Conservation (phyloP, 2,797 vertebrate genomes). For the Myiotriccus ornatus region DNA sequence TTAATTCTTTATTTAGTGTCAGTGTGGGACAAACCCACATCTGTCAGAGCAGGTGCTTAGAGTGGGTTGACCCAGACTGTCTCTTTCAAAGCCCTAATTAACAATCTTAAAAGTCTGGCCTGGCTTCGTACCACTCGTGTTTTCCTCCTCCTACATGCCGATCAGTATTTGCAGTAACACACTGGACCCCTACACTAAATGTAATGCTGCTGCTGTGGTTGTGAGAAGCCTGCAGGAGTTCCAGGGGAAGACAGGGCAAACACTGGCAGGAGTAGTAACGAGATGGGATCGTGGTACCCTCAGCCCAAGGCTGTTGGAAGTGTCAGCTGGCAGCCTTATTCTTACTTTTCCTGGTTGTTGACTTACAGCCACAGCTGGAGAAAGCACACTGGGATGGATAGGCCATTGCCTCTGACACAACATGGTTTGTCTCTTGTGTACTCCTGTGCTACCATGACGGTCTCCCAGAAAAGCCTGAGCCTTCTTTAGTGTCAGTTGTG, state of each 20-base stretch:
- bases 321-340: neutral
- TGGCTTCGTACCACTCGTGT: neutral
- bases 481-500: neutral
- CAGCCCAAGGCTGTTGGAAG: neutral
- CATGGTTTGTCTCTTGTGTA: accelerated
- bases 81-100: slow-evolving; percentile 49
- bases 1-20: neutral
- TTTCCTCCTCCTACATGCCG: neutral
- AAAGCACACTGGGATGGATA: neutral
- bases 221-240: neutral
- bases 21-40: slow-evolving; percentile 12
- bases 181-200: neutral
- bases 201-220: neutral
- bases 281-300: neutral
- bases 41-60: neutral
- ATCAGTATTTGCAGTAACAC: neutral
- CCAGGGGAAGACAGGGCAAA: neutral
- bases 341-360: neutral
- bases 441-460: neutral
- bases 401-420: neutral
- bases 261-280: neutral
- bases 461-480: neutral
- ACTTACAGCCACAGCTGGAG: neutral
- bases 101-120: neutral
- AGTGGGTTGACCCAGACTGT: neutral